Evolutionary conservation across 2,797 vertebrate genomes (phyloP).

Genomic region (Podarcis lilfordi): DNA sequence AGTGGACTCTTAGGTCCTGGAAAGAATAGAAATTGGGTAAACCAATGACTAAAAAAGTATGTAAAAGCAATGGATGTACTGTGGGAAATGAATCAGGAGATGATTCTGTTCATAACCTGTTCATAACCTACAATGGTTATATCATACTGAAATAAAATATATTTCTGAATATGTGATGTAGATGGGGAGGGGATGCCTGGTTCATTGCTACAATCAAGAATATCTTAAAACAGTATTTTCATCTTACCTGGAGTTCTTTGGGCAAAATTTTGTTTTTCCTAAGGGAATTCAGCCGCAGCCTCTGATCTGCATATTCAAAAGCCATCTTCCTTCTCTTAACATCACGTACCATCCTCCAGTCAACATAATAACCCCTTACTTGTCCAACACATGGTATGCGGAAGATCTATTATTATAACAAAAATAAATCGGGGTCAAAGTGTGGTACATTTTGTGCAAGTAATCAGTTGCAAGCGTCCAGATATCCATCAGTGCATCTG

Average conservation of each 20-base stretch:
- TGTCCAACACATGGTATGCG: conserved; percentile 71
- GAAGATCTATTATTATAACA: conserved; percentile 53
- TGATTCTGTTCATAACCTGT: background rate
- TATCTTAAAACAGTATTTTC: background rate
- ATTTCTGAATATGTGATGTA: background rate
- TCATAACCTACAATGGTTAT: background rate
- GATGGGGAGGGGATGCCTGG: background rate
- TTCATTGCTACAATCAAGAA: background rate
- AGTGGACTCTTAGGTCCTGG: background rate
- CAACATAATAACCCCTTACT: conserved; percentile 86
- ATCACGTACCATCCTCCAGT: conserved; percentile 96
- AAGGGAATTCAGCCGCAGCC: conserved; percentile 91
- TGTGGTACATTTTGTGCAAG: background rate
- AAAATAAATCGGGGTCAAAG: background rate
- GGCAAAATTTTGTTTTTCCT: conserved; percentile 94
- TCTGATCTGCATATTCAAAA: conserved; percentile 88
- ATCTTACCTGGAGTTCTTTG: conserved; percentile 89
- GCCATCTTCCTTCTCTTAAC: conserved; percentile 92
- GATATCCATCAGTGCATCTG: background rate
- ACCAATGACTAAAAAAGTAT: background rate
- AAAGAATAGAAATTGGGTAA: background rate
- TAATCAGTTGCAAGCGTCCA: background rate
- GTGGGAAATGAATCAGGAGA: background rate
- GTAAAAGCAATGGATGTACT: background rate
- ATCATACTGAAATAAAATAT: background rate